These are phyloP conservation scores for Oncorhynchus nerka DNA, from an alignment of 2,113 vertebrate species.

Conservation along the genomic window DNA sequence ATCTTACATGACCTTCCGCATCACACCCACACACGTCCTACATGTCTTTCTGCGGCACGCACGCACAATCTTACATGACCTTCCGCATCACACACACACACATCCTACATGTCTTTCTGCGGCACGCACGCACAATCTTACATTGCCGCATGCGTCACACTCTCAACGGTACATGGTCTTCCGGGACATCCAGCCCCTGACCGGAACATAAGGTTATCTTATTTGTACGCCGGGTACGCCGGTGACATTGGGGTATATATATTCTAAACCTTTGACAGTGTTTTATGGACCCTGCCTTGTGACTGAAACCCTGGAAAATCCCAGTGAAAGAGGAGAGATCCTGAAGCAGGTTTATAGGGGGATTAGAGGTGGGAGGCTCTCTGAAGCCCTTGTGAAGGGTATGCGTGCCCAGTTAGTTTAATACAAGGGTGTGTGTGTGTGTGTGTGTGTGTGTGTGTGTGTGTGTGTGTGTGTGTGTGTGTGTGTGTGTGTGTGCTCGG, in stretches of 20 bases:
- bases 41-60: too few species aligned
- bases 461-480: not conserved
- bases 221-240: not conserved
- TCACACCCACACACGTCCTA: too few species aligned
- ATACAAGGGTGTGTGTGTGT: not conserved
- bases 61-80: too few species aligned
- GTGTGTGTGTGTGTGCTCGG: not conserved
- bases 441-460: too few species aligned
- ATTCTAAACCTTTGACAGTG: not conserved
- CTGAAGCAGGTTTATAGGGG: too few species aligned
- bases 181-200: too few species aligned
- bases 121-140: too few species aligned
- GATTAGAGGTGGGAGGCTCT: too few species aligned
- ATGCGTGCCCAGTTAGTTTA: not conserved
- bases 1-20: too few species aligned
- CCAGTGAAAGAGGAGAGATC: too few species aligned
- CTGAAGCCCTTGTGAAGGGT: slow-evolving; percentile 2
- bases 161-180: too few species aligned
- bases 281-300: not conserved
- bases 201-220: not conserved
- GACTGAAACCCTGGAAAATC: not conserved
- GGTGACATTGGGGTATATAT: not conserved
- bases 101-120: too few species aligned
- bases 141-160: not conserved
- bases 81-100: not conserved